Evolutionary conservation across 1,140 invertebrate species (phyloP).

Genomic region (Calycopis cecrops): DNA sequence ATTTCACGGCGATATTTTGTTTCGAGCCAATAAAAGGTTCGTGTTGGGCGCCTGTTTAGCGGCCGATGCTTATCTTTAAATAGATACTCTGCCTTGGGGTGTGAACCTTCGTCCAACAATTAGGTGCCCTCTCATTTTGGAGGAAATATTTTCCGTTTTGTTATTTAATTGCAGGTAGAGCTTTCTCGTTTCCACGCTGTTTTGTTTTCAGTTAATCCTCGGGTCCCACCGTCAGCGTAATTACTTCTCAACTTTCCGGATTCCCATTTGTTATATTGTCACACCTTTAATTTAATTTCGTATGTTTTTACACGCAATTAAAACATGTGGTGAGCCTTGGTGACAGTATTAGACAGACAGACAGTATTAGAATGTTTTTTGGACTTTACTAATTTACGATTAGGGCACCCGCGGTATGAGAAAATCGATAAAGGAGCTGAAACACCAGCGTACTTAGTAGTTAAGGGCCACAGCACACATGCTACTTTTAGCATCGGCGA

Average conservation of each 20-base stretch:
- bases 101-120: slow-evolving; percentile 51
- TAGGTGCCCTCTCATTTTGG: slow-evolving; percentile 18
- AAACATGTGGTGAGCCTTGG: too few species aligned
- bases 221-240: not conserved
- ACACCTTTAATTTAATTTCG: slow-evolving; percentile 5
- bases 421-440: too few species aligned
- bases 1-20: slow-evolving; percentile 42
- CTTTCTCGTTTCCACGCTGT: not conserved
- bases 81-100: slow-evolving; percentile 41
- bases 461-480: too few species aligned
- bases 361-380: too few species aligned
- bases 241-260: slow-evolving; percentile 7
- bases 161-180: not conserved
- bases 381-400: too few species aligned
- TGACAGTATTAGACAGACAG: too few species aligned
- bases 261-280: not conserved
- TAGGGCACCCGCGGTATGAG: too few species aligned
- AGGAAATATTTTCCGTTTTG: not conserved
- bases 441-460: too few species aligned
- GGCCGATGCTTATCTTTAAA: slow-evolving; percentile 57
- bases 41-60: slow-evolving; percentile 54
- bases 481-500: too few species aligned
- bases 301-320: too few species aligned
- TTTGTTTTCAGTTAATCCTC: not conserved
- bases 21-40: slow-evolving; percentile 52